Base-by-base conservation (phyloP, 1,140 invertebrate species). In the Aphelenchoides fujianensis region DNA sequence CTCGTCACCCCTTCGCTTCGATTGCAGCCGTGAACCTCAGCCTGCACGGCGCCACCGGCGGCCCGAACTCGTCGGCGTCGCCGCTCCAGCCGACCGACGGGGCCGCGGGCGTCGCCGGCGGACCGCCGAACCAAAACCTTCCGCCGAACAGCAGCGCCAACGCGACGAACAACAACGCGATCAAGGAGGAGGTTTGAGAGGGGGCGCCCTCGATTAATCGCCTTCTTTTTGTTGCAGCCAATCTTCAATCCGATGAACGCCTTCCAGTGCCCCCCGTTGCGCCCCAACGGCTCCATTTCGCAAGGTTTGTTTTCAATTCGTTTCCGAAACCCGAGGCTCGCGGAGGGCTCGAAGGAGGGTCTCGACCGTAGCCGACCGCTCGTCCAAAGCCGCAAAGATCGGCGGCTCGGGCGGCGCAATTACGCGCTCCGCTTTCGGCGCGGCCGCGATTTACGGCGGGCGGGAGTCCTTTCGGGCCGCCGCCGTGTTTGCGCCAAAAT, bases 191-290 rank as follows among this genome's bases (percentile, higher is more conserved):
- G 55, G 55, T 59, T 7, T n/a, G n/a, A 16, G 7, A 30, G 5
- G 5, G 28, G 12, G 55, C 27, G 7, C 7, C 12, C 23, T 7
- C 28, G 23, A 5, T 59, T 59, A 5, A 7, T 59, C 19, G 7
- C 7, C 5, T 59, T 59, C 55, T 59, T 7, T n/a, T n/a, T n/a
- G n/a, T n/a, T n/a, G n/a, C 55, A 5, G 55, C 55, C 19, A 7
- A 16, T 35, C 27, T 66, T 66, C 36, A 66, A 66, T 66, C 63
- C 63, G 53, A 66, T 66, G 63, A 66, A 66, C 63, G 16, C 63
- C 1, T 66, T 66, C 53, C 63, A 34, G 2, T 66, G 63, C 7
- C 27, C 31, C n/a, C 36, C 63, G 12, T 3, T 66, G 32, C 63
- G 55, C 41, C 23, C 41, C 12, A 48, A 23, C 41, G 41, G 41